Conservation (phyloP, 2,113 vertebrate genomes). For the Aphelocoma coerulescens region DNA sequence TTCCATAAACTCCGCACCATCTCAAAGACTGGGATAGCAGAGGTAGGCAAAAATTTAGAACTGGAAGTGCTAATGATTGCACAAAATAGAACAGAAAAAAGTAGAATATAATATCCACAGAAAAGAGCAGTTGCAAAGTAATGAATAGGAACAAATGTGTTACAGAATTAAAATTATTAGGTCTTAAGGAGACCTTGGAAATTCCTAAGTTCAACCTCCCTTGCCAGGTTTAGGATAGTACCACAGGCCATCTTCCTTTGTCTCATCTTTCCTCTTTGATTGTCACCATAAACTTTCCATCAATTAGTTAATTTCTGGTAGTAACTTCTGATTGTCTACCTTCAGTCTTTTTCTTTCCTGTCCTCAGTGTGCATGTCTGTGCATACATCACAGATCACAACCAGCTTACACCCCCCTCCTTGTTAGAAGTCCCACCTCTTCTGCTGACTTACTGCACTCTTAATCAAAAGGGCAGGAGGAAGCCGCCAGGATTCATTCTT, state of each 20-base stretch:
- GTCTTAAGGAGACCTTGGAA: not conserved
- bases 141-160: not conserved
- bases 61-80: not conserved
- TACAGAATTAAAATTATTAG: not conserved
- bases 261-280: slow-evolving; percentile 51
- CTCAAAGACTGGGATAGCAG: not conserved
- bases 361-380: not conserved
- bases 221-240: not conserved
- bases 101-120: not conserved
- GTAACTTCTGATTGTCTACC: slow-evolving; percentile 62
- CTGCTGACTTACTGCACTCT: slow-evolving; percentile 74
- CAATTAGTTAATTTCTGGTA: slow-evolving; percentile 57
- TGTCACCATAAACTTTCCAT: slow-evolving; percentile 33
- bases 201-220: not conserved
- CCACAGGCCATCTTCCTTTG: not conserved
- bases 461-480: slow-evolving; percentile 80
- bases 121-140: not conserved
- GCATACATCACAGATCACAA: slow-evolving; percentile 60
- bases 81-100: not conserved
- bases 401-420: slow-evolving; percentile 51
- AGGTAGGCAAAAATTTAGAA: not conserved
- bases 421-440: slow-evolving; percentile 72
- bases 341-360: slow-evolving; percentile 51
- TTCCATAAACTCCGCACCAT: not conserved
- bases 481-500: slow-evolving; percentile 72